A percentile compares a stretch with the other conserved stretches of the same genome.
These are phyloP conservation scores for Chascanopsetta lugubris DNA, from an alignment of 2,113 vertebrate species.

Conservation along the genomic window DNA sequence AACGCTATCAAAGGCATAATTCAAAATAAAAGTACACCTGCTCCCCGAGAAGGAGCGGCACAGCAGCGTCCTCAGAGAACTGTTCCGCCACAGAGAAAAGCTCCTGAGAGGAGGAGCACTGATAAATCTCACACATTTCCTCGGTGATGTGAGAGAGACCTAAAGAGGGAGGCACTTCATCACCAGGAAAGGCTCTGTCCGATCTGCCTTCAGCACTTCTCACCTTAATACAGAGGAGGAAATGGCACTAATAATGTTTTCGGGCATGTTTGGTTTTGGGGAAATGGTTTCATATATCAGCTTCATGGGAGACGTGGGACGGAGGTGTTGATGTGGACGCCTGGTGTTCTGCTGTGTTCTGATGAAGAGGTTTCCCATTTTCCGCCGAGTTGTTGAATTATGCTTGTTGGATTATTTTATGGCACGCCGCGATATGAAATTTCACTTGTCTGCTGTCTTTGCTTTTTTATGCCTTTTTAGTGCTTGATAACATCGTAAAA, in stretches of 20 bases:
- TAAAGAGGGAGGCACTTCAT: slow-evolving; percentile 81
- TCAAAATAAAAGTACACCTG: slow-evolving; percentile 68
- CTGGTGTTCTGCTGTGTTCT: slow-evolving; percentile 50
- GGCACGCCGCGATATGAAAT: slow-evolving; percentile 24
- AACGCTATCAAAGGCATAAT: slow-evolving; percentile 68
- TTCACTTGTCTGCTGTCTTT: slow-evolving; percentile 39
- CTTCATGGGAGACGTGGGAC: slow-evolving; percentile 65
- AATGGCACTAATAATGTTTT: slow-evolving; percentile 83
- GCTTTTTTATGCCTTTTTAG: slow-evolving; percentile 45
- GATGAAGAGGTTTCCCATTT: slow-evolving; percentile 66
- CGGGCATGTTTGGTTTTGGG: slow-evolving; percentile 84
- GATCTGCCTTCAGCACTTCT: slow-evolving; percentile 78
- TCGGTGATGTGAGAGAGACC: slow-evolving; percentile 74
- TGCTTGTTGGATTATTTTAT: slow-evolving; percentile 48
- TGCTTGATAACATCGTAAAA: slow-evolving; percentile 42
- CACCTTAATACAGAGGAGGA: slow-evolving; percentile 80
- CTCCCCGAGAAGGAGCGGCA: slow-evolving; percentile 59
- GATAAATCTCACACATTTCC: slow-evolving; percentile 83
- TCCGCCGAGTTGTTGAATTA: slow-evolving; percentile 40
- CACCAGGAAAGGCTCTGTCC: slow-evolving; percentile 76
- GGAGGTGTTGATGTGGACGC: slow-evolving; percentile 58
- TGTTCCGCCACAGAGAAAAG: slow-evolving; percentile 46
- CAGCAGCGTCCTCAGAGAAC: slow-evolving; percentile 52
- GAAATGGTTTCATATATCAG: slow-evolving; percentile 85
- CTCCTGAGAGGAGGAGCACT: slow-evolving; percentile 67